Evolutionary conservation across 2,797 vertebrate species (phyloP), one percentile per base, ranked within the genome.

Genomic region (Catamblyrhynchus diadema): DNA sequence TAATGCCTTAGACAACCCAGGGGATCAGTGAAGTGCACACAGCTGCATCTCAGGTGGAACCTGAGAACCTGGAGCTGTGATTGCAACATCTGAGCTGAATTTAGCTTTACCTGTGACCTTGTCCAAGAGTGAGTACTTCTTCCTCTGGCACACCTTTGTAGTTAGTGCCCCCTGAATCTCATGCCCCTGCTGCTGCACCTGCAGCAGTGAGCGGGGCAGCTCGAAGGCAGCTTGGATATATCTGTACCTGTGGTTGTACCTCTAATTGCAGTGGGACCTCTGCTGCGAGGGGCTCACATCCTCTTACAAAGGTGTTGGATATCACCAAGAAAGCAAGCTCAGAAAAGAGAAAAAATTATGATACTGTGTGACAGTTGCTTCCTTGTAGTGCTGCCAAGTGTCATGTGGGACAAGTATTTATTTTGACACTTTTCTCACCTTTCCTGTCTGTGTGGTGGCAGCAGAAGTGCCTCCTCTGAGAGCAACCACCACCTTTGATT

Each of bases 171-270:
- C 25, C 61, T 53, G 50, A 60, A 35, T 45, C 32, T 35, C 1
- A 0, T 12, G 33, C 44, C 4, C 0, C 41, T 75, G 32, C 33
- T 11, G 3, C 23, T 53, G 12, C 19, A 6, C 23, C 54, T 54
- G 50, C 50, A 69, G 57, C 9, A 17, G 14, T 44, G 28, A 69
- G 21, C 20, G 35, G 6, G 70, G 44, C 72, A 47, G 35, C 39
- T 59, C 54, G 32, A 14, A 10, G 18, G 44, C 35, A 39, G 18
- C n/a, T 39, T 50, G 42, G 18, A 21, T 64, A 5, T 41, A 21
- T 37, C 41, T 35, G 5, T 53, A 12, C 50, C 17, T 21, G 8
- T 33, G 45, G 9, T 10, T 20, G 0, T 16, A 32, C 12, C 44
- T 78, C 41, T 25, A 30, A 64, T 5, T 48, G 37, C 56, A 39